Evolutionary conservation across 2,888 invertebrate genomes (phyloP).

Genomic region (Eupithecia vulgata): DNA sequence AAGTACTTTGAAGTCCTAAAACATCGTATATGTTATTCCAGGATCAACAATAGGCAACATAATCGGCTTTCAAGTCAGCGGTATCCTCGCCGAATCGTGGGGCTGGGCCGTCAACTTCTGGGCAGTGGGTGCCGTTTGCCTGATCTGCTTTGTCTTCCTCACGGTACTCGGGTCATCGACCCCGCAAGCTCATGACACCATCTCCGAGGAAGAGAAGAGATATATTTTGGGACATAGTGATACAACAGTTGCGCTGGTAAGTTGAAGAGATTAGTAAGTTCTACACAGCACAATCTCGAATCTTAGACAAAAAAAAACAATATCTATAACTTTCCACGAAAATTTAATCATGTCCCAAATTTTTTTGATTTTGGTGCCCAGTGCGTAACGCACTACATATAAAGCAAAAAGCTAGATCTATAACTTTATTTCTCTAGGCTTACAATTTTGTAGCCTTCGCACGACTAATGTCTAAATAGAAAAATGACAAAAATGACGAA

Average conservation of each 20-base stretch:
- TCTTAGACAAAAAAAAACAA: too few relatives aligned
- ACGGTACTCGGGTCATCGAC: conserved; percentile 75
- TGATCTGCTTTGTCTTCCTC: conserved; percentile 75
- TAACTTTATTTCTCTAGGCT: too few relatives aligned
- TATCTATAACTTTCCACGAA: too few relatives aligned
- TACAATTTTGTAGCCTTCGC: too few relatives aligned
- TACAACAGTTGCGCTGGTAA: conserved; percentile 51
- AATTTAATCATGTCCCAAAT: too few relatives aligned
- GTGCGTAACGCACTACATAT: too few relatives aligned
- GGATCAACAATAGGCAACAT: conserved; percentile 88
- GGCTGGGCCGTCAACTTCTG: conserved; percentile 89
- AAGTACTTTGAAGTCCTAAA: neutral
- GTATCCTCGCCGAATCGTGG: conserved; percentile 81
- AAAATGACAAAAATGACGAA: too few relatives aligned
- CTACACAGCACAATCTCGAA: neutral
- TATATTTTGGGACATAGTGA: conserved; percentile 68
- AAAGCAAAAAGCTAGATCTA: too few relatives aligned
- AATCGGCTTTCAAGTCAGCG: conserved; percentile 85
- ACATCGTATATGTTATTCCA: conserved; percentile 46
- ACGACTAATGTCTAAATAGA: too few relatives aligned
- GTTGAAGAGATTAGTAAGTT: neutral
- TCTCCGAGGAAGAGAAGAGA: conserved; percentile 73
- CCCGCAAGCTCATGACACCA: conserved; percentile 72
- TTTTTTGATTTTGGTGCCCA: too few relatives aligned
- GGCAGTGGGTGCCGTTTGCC: conserved; percentile 78